Conservation (phyloP, 2,113 vertebrate genomes). For the Psittacara wagleri region DNA sequence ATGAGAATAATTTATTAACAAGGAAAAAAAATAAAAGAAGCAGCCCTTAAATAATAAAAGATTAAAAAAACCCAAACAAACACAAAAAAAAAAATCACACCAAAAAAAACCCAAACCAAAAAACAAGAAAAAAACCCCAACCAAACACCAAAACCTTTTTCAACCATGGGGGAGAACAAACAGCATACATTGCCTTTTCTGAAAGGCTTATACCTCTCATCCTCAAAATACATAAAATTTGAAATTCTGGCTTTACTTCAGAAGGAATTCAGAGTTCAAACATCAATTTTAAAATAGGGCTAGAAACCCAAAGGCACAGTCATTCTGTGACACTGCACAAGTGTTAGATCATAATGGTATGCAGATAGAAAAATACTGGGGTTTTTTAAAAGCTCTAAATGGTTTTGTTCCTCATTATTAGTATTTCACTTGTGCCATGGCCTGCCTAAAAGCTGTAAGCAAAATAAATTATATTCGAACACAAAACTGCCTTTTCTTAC, state of each 20-base stretch:
- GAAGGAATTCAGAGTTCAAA: neutral
- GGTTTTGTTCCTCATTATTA: neutral
- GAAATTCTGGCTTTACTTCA: neutral
- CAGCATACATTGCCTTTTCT: neutral
- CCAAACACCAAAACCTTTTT: neutral
- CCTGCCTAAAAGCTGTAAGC: neutral
- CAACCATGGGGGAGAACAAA: accelerated
- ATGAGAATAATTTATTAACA: neutral
- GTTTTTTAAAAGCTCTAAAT: neutral
- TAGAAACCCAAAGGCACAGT: neutral
- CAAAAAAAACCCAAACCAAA: neutral
- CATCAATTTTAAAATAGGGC: neutral
- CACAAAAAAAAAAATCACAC: neutral
- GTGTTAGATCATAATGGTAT: accelerated
- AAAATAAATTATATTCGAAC: neutral
- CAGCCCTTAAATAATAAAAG: neutral
- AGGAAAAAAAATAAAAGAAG: neutral
- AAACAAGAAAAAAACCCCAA: neutral
- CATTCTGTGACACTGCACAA: neutral
- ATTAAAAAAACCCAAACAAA: neutral
- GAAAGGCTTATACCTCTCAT: neutral
- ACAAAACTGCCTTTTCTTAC: neutral
- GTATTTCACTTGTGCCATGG: neutral
- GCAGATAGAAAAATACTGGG: neutral
- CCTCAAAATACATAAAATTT: neutral